These are phyloP conservation scores for Sinopyrophorus schimmeli DNA, from an alignment of 2,888 invertebrate species.

Conservation along the genomic window DNA sequence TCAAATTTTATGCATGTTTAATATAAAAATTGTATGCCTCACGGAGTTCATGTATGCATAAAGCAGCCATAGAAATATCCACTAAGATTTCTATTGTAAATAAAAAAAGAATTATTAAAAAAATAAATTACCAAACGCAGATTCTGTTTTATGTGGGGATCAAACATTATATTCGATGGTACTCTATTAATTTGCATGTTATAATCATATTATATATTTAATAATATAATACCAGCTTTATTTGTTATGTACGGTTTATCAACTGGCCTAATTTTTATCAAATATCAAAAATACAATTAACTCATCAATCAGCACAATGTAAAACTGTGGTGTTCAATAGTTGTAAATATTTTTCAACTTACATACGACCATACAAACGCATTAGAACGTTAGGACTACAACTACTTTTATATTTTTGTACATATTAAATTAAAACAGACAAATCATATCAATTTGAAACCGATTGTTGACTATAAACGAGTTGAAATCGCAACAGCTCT, in stretches of 20 bases:
- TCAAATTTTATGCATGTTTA: no score
- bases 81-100: no score
- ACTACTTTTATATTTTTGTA: slow-evolving; percentile 31
- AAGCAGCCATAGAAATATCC: no score
- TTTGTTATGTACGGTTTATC: slow-evolving; percentile 11
- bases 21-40: no score
- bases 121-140: no score
- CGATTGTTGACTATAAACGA: background rate
- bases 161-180: no score
- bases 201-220: no score
- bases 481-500: slow-evolving; percentile 2
- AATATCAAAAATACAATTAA: slow-evolving; percentile 2
- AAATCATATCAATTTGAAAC: slow-evolving; percentile 21
- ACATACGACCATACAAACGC: slow-evolving; percentile 7
- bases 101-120: no score
- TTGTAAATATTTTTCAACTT: slow-evolving; percentile 27
- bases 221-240: slow-evolving; percentile 11
- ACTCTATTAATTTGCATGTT: no score
- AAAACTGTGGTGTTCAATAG: slow-evolving; percentile 25
- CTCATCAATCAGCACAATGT: slow-evolving; percentile 21
- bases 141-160: no score
- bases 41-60: no score
- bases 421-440: slow-evolving; percentile 12
- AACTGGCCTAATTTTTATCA: slow-evolving; percentile 11
- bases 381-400: slow-evolving; percentile 10